Evolutionary conservation across 1,140 invertebrate species (phyloP).

Genomic region (Drepana arcuata): DNA sequence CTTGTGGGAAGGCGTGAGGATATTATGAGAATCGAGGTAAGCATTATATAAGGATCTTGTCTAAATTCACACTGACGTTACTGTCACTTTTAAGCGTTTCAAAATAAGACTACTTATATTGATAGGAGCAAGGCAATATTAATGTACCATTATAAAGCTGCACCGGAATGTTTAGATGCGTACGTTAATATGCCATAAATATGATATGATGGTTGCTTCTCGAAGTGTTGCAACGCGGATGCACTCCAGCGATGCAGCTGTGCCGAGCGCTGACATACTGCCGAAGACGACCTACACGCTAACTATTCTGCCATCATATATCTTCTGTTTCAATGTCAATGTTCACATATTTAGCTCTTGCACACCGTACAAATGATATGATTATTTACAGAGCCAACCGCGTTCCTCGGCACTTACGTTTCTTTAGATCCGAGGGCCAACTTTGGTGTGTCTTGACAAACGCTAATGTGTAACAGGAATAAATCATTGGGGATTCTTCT

Average conservation of each 20-base stretch:
- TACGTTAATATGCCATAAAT: slow-evolving; percentile 2
- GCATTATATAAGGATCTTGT: no score
- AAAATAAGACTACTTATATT: no score
- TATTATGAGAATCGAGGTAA: no score
- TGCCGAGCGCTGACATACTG: slow-evolving; percentile 19
- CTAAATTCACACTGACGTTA: no score
- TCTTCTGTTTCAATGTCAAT: slow-evolving; percentile 23
- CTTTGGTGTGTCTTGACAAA: slow-evolving; percentile 4
- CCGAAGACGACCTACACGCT: slow-evolving; percentile 18
- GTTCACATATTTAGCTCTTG: slow-evolving; percentile 14
- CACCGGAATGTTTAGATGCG: no score
- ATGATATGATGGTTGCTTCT: neutral
- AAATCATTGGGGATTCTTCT: slow-evolving; percentile 35
- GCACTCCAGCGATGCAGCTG: slow-evolving; percentile 22
- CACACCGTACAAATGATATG: slow-evolving; percentile 2
- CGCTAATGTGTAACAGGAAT: slow-evolving; percentile 16
- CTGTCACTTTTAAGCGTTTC: no score
- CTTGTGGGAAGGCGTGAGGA: no score
- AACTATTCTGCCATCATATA: slow-evolving; percentile 16
- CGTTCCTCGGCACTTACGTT: no score
- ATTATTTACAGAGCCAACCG: no score
- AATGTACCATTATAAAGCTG: no score
- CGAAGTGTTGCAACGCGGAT: no score
- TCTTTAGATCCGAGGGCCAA: neutral
- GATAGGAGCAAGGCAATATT: no score